Percentiles rank a stretch among this genome's conserved stretches.
phyloP scores from a whole-genome alignment of 2,797 vertebrate species.

The Chromobotia macracanthus region DNA sequence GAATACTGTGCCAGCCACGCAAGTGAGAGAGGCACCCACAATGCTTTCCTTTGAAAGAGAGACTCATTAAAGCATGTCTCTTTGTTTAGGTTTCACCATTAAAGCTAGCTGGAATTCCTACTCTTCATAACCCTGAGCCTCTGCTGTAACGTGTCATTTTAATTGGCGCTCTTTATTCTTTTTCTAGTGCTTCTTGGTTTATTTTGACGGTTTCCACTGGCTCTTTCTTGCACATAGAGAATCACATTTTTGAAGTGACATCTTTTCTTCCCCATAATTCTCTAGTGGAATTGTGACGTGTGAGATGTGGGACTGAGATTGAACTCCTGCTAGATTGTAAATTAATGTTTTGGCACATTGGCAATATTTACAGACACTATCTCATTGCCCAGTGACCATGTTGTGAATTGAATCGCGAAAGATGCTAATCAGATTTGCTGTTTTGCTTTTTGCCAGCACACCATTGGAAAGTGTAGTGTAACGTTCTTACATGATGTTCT shows the following conservation, averaged over 20 bases:
- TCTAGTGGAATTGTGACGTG: conserved; percentile 37
- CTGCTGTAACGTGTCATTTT: conserved; percentile 58
- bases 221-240: conserved; percentile 46
- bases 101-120: conserved; percentile 52
- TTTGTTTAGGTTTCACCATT: conserved; percentile 60
- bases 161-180: conserved; percentile 57
- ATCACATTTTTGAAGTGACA: conserved; percentile 40
- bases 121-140: conserved; percentile 50
- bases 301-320: conserved; percentile 39
- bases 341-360: conserved; percentile 51
- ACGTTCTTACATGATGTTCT: conserved; percentile 16
- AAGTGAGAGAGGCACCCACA: conserved; percentile 31
- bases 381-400: conserved; percentile 18
- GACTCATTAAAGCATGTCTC: conserved; percentile 57
- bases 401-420: conserved; percentile 35
- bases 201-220: conserved; percentile 24
- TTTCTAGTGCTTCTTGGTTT: conserved; percentile 51
- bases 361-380: conserved; percentile 49
- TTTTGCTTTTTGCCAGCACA: conserved; percentile 51
- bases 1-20: conserved; percentile 41
- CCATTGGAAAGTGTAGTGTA: conserved; percentile 10
- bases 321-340: conserved; percentile 48
- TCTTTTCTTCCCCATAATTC: conserved; percentile 41
- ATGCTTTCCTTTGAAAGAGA: conserved; percentile 52
- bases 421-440: conserved; percentile 51